A percentile compares a stretch with the other conserved stretches of the same genome.
Evolutionary conservation across 1,140 invertebrate species (phyloP).

Genomic region (Trinorchestia longiramus): DNA sequence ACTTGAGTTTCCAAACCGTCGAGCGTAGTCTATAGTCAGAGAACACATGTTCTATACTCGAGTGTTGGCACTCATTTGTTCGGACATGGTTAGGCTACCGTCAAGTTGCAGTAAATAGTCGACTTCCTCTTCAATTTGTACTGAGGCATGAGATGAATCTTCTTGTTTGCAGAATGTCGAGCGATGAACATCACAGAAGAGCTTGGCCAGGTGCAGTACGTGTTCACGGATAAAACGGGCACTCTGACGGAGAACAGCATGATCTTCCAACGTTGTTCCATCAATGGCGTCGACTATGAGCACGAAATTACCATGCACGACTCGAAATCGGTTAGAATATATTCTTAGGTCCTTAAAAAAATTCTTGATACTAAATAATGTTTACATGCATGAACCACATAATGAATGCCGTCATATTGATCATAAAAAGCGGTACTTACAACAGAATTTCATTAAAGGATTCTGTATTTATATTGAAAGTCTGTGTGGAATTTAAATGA

Average conservation of each 20-base stretch:
- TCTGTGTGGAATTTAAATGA: background rate
- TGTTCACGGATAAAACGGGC: conserved; percentile 98
- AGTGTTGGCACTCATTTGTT: background rate
- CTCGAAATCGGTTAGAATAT: background rate
- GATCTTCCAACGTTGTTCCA: conserved; percentile 91
- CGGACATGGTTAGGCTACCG: background rate
- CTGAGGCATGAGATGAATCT: background rate
- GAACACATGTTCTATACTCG: no score
- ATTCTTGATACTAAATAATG: background rate
- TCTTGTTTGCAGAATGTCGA: conserved; percentile 81
- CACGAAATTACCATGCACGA: conserved; percentile 56
- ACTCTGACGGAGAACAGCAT: conserved; percentile 98
- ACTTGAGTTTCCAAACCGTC: no score
- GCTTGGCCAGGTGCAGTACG: conserved; percentile 93
- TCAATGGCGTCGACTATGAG: conserved; percentile 87
- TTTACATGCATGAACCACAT: background rate
- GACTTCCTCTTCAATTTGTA: background rate
- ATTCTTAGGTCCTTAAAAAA: background rate
- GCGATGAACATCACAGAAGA: conserved; percentile 98
- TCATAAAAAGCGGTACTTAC: background rate
- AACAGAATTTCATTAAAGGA: background rate
- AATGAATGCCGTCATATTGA: background rate
- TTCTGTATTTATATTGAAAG: background rate
- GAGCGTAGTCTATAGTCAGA: no score
- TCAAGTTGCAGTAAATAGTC: background rate